Base-by-base conservation (phyloP, 1,140 invertebrate species). In the Zaprionus ornatus region DNA sequence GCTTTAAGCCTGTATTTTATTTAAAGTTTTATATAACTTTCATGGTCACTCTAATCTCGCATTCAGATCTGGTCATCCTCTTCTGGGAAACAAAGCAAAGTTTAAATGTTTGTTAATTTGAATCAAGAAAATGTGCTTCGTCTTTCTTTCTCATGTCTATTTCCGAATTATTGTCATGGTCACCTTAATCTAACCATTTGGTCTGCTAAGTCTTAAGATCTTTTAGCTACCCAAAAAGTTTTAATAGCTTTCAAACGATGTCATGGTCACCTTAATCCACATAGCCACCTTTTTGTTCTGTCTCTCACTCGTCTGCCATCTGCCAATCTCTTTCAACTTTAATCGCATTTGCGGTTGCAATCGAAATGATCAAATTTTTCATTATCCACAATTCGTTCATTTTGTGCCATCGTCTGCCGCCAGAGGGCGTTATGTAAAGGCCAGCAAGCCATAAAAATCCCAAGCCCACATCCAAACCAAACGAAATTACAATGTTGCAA, bases 401-500 rank as follows among this genome's bases (percentile, higher is more conserved):
- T 70, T 74, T 70, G 35, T 71, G 54, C 73, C 73, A 75, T 35
- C 40, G 73, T 75, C 25, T 12, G 42, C 32, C 19, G 60, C 72
- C 62, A 48, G 35, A 60, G 45, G 45, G 67, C 63, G 62, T 62
- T 79, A 66, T 72, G 67, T 37, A 64, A 55, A 69, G 48, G 62
- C 57, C 62, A 62, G 32, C 48, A 77, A 57, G 60, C 69, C 74
- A 69, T 77, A 80, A 80, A 80, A 77, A 80, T 72, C 61, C 74
- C 66, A 63, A 59, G 32, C 32, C n/a, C 29, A 52, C 21, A 50
- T 50, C 56, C 62, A 25, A 79, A 79, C 59, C 64, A 80, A 77
- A 79, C 54, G 60, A 80, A 77, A 87, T 87, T 86, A 82, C 83
- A 80, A 72, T 79, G 82, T 79, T 74, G 71, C 77, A 74, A 69